Conservation (phyloP, 1,140 invertebrate species). For the Oryzaephilus surinamensis region DNA sequence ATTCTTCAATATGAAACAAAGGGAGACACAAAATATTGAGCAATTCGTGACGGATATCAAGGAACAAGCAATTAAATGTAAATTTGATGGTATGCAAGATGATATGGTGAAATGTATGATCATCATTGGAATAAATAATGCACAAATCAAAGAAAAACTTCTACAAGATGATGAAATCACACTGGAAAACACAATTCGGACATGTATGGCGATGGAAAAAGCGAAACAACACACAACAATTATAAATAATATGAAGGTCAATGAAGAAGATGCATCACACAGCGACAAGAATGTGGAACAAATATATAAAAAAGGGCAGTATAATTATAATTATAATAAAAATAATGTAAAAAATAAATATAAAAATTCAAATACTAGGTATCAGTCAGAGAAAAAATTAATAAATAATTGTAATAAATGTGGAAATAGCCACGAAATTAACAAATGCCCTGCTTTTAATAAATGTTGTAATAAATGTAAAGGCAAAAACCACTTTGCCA, state of each 20-base stretch:
- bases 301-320: too few species aligned
- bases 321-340: neutral
- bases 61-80: constrained; percentile 10
- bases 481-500: constrained; percentile 2
- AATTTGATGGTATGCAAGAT: constrained; percentile 12
- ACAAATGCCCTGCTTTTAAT: constrained; percentile 2
- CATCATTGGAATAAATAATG: constrained; percentile 14
- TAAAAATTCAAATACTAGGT: too few species aligned
- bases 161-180: constrained; percentile 19
- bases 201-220: constrained; percentile 13
- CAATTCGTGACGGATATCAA: constrained; percentile 13
- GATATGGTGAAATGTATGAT: constrained; percentile 11
- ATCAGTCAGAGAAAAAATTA: too few species aligned
- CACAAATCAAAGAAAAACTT: constrained; percentile 17
- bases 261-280: too few species aligned
- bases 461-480: constrained; percentile 4
- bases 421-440: constrained; percentile 1
- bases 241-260: constrained; percentile 1
- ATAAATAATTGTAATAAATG: constrained; percentile 5
- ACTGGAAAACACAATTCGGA: constrained; percentile 19
- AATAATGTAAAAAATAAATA: too few species aligned
- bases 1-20: constrained; percentile 11
- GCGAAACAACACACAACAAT: constrained; percentile 11
- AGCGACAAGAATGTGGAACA: too few species aligned
- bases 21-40: constrained; percentile 1